Evolutionary conservation across 2,113 vertebrate genomes (phyloP).

Genomic region (Pseudorasbora parva): DNA sequence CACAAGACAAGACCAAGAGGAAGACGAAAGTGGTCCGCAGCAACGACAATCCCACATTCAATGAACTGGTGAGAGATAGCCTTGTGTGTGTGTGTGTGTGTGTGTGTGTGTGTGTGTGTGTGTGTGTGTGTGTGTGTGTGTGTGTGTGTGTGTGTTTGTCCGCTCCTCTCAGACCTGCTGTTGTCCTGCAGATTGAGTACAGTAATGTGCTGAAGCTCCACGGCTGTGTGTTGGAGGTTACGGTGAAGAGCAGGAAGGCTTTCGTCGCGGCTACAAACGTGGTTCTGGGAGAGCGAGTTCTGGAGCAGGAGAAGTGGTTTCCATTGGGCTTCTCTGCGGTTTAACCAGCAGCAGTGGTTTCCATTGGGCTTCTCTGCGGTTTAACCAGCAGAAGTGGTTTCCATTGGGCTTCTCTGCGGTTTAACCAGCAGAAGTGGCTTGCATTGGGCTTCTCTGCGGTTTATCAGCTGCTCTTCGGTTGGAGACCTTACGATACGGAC

Average conservation of each 20-base stretch:
- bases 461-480: not conserved
- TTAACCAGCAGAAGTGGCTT: slow-evolving; percentile 80
- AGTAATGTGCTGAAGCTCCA: slow-evolving; percentile 68
- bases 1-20: slow-evolving; percentile 72
- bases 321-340: slow-evolving; percentile 73
- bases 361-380: slow-evolving; percentile 73
- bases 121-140: not conserved
- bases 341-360: slow-evolving; percentile 80
- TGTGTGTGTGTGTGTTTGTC: not conserved
- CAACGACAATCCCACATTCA: slow-evolving; percentile 85
- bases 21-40: slow-evolving; percentile 85
- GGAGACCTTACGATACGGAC: not conserved
- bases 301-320: slow-evolving; percentile 83
- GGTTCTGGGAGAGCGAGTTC: slow-evolving; percentile 68
- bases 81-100: not conserved
- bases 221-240: slow-evolving; percentile 78
- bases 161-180: not conserved
- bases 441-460: slow-evolving; percentile 73
- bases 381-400: slow-evolving; percentile 80
- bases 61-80: slow-evolving; percentile 83
- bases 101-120: not conserved
- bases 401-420: slow-evolving; percentile 73
- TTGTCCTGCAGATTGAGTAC: slow-evolving; percentile 77
- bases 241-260: slow-evolving; percentile 81
- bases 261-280: slow-evolving; percentile 82